A percentile compares a stretch with the other conserved stretches of the same genome.
phyloP scores from a whole-genome alignment of 2,113 vertebrate species.

The Delphinapterus leucas region DNA sequence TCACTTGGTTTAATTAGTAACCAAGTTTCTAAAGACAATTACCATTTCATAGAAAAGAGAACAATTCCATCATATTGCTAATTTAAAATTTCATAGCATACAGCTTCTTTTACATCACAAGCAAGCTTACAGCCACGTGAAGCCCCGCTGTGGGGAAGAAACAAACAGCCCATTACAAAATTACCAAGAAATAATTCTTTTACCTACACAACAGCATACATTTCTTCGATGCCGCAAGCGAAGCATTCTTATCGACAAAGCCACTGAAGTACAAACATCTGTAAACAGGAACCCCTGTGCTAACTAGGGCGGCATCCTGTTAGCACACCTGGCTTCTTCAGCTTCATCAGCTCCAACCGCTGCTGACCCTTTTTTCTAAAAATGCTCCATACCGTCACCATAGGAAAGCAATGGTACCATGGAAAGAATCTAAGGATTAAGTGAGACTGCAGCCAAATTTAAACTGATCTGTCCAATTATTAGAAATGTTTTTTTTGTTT shows the following conservation, averaged over 20 bases:
- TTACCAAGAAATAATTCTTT: not conserved
- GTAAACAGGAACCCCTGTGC: not conserved
- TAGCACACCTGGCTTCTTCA: not conserved
- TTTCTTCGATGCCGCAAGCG: not conserved
- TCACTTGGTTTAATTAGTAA: not conserved
- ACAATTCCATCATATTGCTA: not conserved
- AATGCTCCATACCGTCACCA: too few relatives aligned
- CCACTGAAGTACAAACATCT: not conserved
- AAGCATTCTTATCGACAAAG: not conserved
- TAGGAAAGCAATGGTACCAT: not conserved
- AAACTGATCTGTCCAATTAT: not conserved
- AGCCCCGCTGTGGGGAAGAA: not conserved
- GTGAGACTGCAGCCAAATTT: not conserved
- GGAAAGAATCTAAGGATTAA: not conserved
- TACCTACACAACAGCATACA: not conserved
- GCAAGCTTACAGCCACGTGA: not conserved
- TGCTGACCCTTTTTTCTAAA: not conserved
- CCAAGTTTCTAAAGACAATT: not conserved
- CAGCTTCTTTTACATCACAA: not conserved
- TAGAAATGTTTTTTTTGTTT: not conserved
- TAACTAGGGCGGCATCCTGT: not conserved
- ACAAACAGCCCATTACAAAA: not conserved
- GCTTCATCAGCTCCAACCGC: not conserved
- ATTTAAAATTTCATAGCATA: not conserved
- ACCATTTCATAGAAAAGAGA: not conserved